Percentiles rank a stretch among this genome's conserved stretches.
phyloP scores from a whole-genome alignment of 2,888 invertebrate species.

The Chrysolina americana region DNA sequence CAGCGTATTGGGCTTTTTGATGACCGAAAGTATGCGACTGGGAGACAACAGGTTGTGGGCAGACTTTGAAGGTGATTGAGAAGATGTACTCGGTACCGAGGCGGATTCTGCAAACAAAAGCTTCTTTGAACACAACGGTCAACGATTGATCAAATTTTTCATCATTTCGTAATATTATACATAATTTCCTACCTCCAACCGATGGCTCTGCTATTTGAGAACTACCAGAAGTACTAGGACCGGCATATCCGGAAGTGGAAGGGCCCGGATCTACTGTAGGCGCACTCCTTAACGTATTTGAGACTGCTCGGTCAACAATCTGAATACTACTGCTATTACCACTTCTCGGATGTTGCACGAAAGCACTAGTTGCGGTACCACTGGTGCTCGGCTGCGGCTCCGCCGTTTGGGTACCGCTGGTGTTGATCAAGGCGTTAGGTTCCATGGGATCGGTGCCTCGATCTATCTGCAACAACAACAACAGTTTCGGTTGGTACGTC shows the following conservation, averaged over 20 bases:
- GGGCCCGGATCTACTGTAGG: neutral
- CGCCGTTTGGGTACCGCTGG: conserved; percentile 67
- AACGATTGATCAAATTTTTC: too few relatives aligned
- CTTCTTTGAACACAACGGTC: too few relatives aligned
- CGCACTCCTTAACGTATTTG: neutral
- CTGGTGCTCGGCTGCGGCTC: conserved; percentile 58
- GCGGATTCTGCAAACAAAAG: conserved; percentile 23
- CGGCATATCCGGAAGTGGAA: conserved; percentile 25
- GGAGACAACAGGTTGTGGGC: conserved; percentile 56
- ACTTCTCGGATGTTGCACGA: neutral
- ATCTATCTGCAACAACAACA: conserved; percentile 75
- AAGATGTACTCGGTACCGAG: conserved; percentile 16
- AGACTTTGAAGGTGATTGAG: conserved; percentile 36
- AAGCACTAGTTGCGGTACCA: conserved; percentile 33
- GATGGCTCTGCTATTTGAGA: conserved; percentile 2
- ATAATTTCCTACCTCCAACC: neutral
- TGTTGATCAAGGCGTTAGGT: conserved; percentile 67
- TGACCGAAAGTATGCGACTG: conserved; percentile 57
- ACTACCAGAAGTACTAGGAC: conserved; percentile 32
- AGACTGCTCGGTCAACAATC: neutral
- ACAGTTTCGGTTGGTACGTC: too few relatives aligned
- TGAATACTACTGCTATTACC: conserved; percentile 14
- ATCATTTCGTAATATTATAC: neutral
- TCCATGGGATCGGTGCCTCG: conserved; percentile 82
- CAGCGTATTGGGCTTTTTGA: conserved; percentile 53